Evolutionary conservation across 1,140 invertebrate species (phyloP), one percentile per base, ranked within the genome.

Genomic region (Acromyrmex echinatior): DNA sequence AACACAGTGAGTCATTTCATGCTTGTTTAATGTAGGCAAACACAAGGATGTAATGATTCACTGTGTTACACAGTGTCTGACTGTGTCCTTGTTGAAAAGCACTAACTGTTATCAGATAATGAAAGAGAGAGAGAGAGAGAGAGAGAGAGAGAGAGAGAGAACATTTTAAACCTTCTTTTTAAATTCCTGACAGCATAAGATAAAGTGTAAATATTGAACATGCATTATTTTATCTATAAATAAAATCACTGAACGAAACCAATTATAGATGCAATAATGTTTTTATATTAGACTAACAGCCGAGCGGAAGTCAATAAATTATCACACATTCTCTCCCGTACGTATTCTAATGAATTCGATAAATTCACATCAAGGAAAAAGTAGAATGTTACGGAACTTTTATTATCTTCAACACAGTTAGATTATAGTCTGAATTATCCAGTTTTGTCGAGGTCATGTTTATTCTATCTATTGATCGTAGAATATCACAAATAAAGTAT

Each of bases 391-490:
- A 45, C 56, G 49, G 16, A 76, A 76, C 56, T 74, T 25, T 28
- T 82, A 35, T 35, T 76, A 45, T 84, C 25, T 71, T 84, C 39
- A n/a, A 39, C 56, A 51, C 4, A 49, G 14, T 51, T 84, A 62
- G 53, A 70, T 82, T 82, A 82, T 74, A 82, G 56, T 35, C 25
- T 62, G 39, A 76, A 51, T 84, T 76, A 76, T 84, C 53, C 39
- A 21, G 39, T 73, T 45, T 21, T 28, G 25, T 73, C 80, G 70
- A 84, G 70, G 80, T 76, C 80, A 51, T 84, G 70, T 84, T 84
- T 84, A 84, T 31, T 51, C 80, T 84, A 2, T 62, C 56, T 76
- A 84, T 84, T 49, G 80, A 84, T 84, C 80, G 80, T 39, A 14
- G 14, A 25, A 74, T 74, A 73, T 84, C 39, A 71, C 80, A 74